Conservation (phyloP, 2,113 vertebrate genomes). For the Brachyhypopomus gauderio region DNA sequence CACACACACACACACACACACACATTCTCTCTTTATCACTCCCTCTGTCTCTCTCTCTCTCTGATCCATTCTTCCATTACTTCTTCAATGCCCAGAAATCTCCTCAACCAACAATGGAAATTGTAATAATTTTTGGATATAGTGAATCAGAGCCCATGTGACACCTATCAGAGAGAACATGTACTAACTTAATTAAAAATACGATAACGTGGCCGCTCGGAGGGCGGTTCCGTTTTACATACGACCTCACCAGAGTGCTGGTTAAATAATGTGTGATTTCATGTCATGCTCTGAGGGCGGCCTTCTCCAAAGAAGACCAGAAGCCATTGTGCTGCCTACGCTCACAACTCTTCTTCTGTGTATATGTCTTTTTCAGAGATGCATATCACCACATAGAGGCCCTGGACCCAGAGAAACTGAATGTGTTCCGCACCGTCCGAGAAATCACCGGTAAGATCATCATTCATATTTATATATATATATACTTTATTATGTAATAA, state of each 20-base stretch:
- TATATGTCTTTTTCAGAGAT: slow-evolving; percentile 78
- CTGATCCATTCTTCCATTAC: too few species aligned
- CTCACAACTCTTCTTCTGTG: background rate
- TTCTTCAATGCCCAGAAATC: too few species aligned
- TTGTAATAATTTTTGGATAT: background rate
- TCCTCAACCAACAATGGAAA: background rate
- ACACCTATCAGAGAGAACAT: background rate
- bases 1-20: too few species aligned
- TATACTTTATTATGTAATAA: too few species aligned
- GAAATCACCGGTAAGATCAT: slow-evolving; percentile 91
- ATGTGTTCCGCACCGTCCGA: slow-evolving; percentile 92
- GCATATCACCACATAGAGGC: slow-evolving; percentile 93
- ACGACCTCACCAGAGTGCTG: background rate
- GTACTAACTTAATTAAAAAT: background rate
- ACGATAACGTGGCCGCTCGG: background rate
- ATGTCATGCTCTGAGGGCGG: background rate
- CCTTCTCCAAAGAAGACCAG: background rate
- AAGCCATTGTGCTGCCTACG: background rate
- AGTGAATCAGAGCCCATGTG: background rate
- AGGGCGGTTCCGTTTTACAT: background rate
- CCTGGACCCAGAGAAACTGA: slow-evolving; percentile 94
- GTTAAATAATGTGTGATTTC: background rate
- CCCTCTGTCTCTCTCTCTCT: background rate
- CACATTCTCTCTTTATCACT: too few species aligned
- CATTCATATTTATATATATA: too few species aligned